A percentile compares a stretch with the other conserved stretches of the same genome.
phyloP scores from a whole-genome alignment of 2,797 vertebrate species.

The Enteromius argenteus region DNA sequence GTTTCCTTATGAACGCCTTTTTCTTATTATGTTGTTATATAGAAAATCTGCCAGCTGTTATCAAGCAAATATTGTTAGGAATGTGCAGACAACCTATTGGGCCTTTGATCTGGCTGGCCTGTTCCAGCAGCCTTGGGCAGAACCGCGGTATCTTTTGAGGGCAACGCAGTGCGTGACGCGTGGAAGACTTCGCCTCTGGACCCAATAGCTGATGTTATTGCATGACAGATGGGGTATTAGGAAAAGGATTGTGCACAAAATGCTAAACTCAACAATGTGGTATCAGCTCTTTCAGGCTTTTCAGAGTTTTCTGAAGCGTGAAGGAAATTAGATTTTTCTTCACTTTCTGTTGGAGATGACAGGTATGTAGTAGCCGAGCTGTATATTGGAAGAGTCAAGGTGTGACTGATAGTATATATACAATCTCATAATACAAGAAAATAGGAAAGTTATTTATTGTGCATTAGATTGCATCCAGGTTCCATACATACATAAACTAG shows the following conservation, averaged over 20 bases:
- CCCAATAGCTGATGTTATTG: constrained; percentile 73
- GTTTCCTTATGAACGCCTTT: constrained; percentile 59
- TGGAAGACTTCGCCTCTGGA: constrained; percentile 70
- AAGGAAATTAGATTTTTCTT: constrained; percentile 72
- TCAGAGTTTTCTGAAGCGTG: constrained; percentile 68
- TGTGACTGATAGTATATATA: background rate
- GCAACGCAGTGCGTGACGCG: constrained; percentile 67
- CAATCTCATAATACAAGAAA: constrained; percentile 6
- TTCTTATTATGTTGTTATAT: constrained; percentile 69
- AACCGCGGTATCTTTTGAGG: constrained; percentile 51
- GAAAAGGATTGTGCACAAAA: constrained; percentile 67
- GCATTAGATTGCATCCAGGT: constrained; percentile 14
- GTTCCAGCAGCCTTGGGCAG: constrained; percentile 61
- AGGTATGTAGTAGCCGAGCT: constrained; percentile 2
- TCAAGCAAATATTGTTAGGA: constrained; percentile 72
- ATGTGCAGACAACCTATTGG: constrained; percentile 69
- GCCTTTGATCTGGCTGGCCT: constrained; percentile 71
- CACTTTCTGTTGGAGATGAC: constrained; percentile 47
- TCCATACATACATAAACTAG: background rate
- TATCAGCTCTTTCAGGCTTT: constrained; percentile 46
- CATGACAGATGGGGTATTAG: constrained; percentile 76
- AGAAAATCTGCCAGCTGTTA: constrained; percentile 69
- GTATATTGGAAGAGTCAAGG: background rate
- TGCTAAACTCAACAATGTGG: constrained; percentile 52
- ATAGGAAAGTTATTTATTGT: constrained; percentile 1